Base-by-base conservation (phyloP, 1,140 invertebrate genomes). In the Nylanderia fulva region DNA sequence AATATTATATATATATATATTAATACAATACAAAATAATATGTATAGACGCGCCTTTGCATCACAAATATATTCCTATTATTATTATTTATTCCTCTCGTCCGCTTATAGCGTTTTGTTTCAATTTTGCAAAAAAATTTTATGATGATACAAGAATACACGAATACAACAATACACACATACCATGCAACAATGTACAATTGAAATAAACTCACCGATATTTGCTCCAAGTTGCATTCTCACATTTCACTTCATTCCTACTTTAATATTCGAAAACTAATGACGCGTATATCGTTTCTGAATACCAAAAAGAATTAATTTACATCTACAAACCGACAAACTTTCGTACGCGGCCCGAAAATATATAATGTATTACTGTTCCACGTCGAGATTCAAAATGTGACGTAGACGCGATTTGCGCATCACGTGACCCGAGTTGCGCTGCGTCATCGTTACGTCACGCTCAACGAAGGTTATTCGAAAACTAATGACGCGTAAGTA, bases 401-500 rank as follows among this genome's bases (percentile, higher is more conserved):
- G 15, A 1, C 15, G 5, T 18, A 21, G 36, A 36, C n/a, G n/a
- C 63, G 63, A 9, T 48, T 27, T 15, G 5, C 66, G 6, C 6
- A 13, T 21, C 61, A 33, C 69, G 63, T 85, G 76, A 79, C 4
- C 7, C 0, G 71, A n/a, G n/a, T n/a, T n/a, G 72, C 86, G 60
- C 84, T n/a, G 80, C 69, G 5, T 3, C 15, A 24, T 18, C 6
- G 79, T 90, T 89, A 89, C 86, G 42, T 89, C 89, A 90, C 52
- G 24, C 33, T 39, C 79, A 36, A 84, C 79, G 42, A 85, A 79
- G 71, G 56, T 87, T 76, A 2, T 87, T n/a, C n/a, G n/a, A n/a
- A 56, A 56, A 21, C 3, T n/a, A 56, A 56, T 21, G 6, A 2
- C n/a, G 52, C 52, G n/a, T 21, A n/a, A n/a, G n/a, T n/a, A 21